A percentile compares a stretch with the other conserved stretches of the same genome.
Conservation (phyloP, 2,888 invertebrate species). For the Hydraecia micacea region DNA sequence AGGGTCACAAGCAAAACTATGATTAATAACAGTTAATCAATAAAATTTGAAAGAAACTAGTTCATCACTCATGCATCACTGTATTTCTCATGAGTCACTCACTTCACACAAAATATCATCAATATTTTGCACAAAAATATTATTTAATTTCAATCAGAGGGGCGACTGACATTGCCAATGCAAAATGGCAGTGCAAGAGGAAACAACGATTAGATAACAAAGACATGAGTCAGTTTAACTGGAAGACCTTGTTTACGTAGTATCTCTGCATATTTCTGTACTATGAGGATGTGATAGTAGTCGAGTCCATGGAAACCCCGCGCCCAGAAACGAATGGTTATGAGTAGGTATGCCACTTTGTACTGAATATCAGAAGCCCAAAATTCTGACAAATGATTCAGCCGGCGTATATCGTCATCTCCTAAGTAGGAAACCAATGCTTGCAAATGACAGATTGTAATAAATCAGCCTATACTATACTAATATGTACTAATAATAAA, state of each 20-base stretch:
- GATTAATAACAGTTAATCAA: slow-evolving; percentile 27
- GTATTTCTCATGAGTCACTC: slow-evolving; percentile 39
- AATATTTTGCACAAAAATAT: slow-evolving; percentile 34
- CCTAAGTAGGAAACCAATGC: not conserved
- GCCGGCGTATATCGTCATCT: too few species aligned
- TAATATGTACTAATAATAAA: not conserved
- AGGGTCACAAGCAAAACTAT: slow-evolving; percentile 14
- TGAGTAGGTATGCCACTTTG: not conserved
- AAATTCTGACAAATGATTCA: not conserved
- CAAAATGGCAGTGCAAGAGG: slow-evolving; percentile 70
- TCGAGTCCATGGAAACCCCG: slow-evolving; percentile 37
- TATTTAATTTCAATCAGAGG: slow-evolving; percentile 45
- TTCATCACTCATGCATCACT: slow-evolving; percentile 35
- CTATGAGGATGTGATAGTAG: slow-evolving; percentile 37
- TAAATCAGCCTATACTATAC: not conserved
- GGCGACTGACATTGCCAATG: slow-evolving; percentile 59
- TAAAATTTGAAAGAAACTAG: slow-evolving; percentile 41
- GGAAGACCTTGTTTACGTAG: slow-evolving; percentile 69
- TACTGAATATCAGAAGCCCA: not conserved
- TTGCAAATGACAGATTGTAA: not conserved
- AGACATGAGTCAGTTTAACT: slow-evolving; percentile 73
- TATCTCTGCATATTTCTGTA: slow-evolving; percentile 65
- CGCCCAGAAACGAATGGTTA: not conserved
- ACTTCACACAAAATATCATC: slow-evolving; percentile 5
- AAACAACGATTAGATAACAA: slow-evolving; percentile 78